Base-by-base conservation (phyloP, 2,797 vertebrate genomes). In the Pangasius krempfi region DNA sequence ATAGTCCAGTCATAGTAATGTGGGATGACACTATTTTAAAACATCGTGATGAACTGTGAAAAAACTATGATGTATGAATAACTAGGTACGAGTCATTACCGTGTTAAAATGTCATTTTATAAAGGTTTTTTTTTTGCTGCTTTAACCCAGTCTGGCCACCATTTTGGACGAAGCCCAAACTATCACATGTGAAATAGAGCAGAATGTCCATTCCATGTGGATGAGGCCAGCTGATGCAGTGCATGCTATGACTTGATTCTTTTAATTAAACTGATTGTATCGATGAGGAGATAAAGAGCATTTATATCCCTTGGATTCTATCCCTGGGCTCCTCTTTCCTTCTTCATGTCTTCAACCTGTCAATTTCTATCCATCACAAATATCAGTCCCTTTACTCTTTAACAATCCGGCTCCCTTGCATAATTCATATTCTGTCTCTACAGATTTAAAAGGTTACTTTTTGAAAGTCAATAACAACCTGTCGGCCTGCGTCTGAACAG, bases 401-500 rank as follows among this genome's bases (percentile, higher is more conserved):
- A 92, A 91, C 91, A 91, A 89, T 91, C 85, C 90, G 70, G 78
- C 87, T 88, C 89, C 79, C 84, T 92, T 92, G 90, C 90, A 92
- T 92, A 92, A 91, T 91, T 90, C 91, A 93, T 91, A 92, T 89
- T 89, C 72, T 75, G 89, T 85, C 86, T 85, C 79, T 88, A 68
- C 37, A 84, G 87, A 82, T 60, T 89, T 91, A 85, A 92, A 91
- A 92, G 90, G 90, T 92, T 91, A 89, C 82, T 89, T 86, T 91
- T 80, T 84, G 78, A 89, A 91, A 91, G 89, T 91, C 91, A 91
- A 90, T 91, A 91, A 78, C 87, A 87, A 88, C 88, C 84, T 85
- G 87, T 72, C 88, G 52, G 58, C 78, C 85, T 60, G 87, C 70
- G 73, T 89, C 85, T 90, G 84, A 20, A 54, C 50, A 79, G 80